These are phyloP conservation scores for Eurytoma adleriae DNA, from an alignment of 2,888 invertebrate genomes.

Conservation along the genomic window DNA sequence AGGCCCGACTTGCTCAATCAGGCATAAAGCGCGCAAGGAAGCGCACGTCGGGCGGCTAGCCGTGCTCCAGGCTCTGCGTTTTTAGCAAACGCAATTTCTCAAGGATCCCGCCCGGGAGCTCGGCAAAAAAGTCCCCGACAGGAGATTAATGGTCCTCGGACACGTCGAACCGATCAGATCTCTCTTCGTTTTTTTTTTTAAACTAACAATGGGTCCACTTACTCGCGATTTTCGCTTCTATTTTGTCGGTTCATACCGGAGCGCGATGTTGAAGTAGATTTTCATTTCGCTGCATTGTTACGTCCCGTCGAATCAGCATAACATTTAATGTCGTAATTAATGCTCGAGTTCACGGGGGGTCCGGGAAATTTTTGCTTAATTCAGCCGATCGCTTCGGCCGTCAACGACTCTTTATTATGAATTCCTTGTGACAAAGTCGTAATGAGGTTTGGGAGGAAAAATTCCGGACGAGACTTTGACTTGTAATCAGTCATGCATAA, in stretches of 20 bases:
- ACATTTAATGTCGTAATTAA: slow-evolving; percentile 25
- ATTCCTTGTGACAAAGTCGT: slow-evolving; percentile 29
- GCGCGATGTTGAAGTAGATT: not conserved
- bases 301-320: not conserved
- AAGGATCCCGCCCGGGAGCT: not conserved
- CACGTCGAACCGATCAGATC: not conserved
- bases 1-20: not conserved
- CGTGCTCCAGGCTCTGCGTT: not conserved
- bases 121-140: not conserved
- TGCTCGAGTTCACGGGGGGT: not conserved
- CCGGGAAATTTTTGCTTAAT: slow-evolving; percentile 13
- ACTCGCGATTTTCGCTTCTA: not conserved
- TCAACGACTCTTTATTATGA: slow-evolving; percentile 22
- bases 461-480: not conserved
- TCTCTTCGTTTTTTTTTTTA: not conserved
- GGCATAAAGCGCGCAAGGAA: not conserved
- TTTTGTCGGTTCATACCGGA: not conserved
- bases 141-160: not conserved
- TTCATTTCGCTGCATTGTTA: not conserved
- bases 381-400: slow-evolving; percentile 2
- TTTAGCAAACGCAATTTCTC: not conserved
- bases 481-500: not conserved
- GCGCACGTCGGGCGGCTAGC: not conserved
- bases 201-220: not conserved
- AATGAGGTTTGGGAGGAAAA: slow-evolving; percentile 23